Percentiles rank a stretch among this genome's conserved stretches.
Evolutionary conservation across 2,888 invertebrate species (phyloP).

Genomic region (Venusia cambrica): DNA sequence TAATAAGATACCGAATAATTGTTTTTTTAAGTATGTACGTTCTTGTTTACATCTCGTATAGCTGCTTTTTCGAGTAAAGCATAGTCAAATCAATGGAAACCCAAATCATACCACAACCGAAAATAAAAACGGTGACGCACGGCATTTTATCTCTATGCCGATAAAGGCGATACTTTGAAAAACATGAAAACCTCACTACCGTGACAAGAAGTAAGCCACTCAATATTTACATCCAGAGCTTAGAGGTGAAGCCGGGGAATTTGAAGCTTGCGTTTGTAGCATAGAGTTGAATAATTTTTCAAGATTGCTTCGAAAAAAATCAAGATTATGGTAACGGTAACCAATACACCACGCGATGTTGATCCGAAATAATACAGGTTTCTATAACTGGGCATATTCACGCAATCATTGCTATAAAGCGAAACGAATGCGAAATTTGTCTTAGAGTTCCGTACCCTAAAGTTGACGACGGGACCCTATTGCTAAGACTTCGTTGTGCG

Average conservation of each 20-base stretch:
- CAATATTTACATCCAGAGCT: constrained; percentile 10
- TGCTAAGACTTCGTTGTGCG: too few species aligned
- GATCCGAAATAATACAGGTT: constrained; percentile 40
- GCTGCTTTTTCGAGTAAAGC: background rate
- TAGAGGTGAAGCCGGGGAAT: constrained; percentile 12
- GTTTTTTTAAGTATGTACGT: too few species aligned
- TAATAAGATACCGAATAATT: too few species aligned
- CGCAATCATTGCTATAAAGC: constrained; percentile 51
- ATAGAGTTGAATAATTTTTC: constrained; percentile 26
- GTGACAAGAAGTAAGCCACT: constrained; percentile 35
- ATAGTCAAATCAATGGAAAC: background rate
- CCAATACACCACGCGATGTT: constrained; percentile 55
- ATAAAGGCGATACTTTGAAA: constrained; percentile 35
- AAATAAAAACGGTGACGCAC: constrained; percentile 24
- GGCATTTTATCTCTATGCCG: constrained; percentile 31
- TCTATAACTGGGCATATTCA: constrained; percentile 49
- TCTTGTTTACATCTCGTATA: too few species aligned
- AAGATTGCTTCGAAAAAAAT: constrained; percentile 31
- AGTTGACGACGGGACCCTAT: too few species aligned
- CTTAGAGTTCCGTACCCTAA: too few species aligned
- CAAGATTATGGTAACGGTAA: constrained; percentile 48
- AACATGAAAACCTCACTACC: constrained; percentile 37
- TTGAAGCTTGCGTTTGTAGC: constrained; percentile 15
- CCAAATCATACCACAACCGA: background rate
- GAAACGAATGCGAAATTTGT: constrained; percentile 25